Evolutionary conservation across 64 coral and sea anemone genomes (phyloP), one percentile per base, ranked within the genome.

Genomic region (Cladopsammia gracilis): DNA sequence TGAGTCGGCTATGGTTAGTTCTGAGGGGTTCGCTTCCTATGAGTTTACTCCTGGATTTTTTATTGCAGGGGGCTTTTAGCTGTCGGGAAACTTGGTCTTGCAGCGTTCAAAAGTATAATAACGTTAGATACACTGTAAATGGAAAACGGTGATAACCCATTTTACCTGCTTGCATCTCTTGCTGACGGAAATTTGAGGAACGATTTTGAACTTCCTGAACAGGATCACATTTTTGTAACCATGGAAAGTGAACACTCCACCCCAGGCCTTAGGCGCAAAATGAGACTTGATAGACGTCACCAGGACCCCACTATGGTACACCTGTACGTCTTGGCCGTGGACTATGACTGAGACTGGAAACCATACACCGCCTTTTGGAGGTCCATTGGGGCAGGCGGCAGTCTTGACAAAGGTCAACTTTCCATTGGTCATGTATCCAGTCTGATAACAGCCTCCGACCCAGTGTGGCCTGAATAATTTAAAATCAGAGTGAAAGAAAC

Each of bases 331-430:
- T 67, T 84, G 80, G 13, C 62, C 80, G 43, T 67, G 62, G 19
- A 66, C 80, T 9, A 16, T 84, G 10, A 84, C 44, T 14, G 80
- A 48, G 9, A 84, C 47, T 70, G 48, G 72, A 19, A 93, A 93
- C 91, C 91, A 93, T 42, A 20, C 74, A 5, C 85, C 73, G 62
- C 91, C 91, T 51, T 72, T 83, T 1, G 93, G 93, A 62, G 87
- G 93, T 13, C 93, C 87, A 54, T 90, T 95, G 19, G 78, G 93
- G 25, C 93, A 95, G 7, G 47, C 14, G 64, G 64, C n/a, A 44
- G 8, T 49, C 80, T 67, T 59, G 10, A 73, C 49, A 67, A 83
- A 78, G 7, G 22, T 76, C 11, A 62, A 6, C 2, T 77, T 73
- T 5, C 93, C 88, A 16, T 69, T 90, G 10, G 52, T 22, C 53